Evolutionary conservation across 2,113 vertebrate genomes (phyloP).

Genomic region (Ochotona princeps): DNA sequence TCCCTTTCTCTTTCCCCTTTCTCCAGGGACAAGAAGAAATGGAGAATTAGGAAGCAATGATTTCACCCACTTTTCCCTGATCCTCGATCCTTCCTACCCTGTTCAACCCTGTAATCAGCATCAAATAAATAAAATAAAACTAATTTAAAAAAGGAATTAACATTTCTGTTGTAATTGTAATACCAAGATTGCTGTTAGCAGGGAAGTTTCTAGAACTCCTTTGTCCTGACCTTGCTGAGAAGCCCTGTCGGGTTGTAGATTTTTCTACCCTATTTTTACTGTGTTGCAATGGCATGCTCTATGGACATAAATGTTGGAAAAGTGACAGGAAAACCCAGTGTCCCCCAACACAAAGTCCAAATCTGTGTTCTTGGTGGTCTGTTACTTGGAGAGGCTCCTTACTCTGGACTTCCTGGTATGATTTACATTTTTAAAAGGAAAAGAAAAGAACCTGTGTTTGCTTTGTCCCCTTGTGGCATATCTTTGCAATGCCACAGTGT

Average conservation of each 20-base stretch:
- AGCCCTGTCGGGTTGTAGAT: not conserved
- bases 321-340: slow-evolving; percentile 41
- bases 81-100: too few species aligned
- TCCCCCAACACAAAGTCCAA: not conserved
- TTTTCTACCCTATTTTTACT: not conserved
- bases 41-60: too few species aligned
- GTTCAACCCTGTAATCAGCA: too few species aligned
- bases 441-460: not conserved
- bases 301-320: slow-evolving; percentile 5
- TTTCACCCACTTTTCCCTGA: too few species aligned
- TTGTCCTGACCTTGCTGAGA: not conserved
- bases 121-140: too few species aligned
- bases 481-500: slow-evolving; percentile 9
- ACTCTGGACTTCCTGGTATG: not conserved
- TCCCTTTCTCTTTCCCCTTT: too few species aligned
- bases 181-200: not conserved
- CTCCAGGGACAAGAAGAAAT: too few species aligned
- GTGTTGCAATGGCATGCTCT: not conserved
- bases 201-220: not conserved
- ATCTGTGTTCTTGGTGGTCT: not conserved
- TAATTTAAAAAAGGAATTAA: not conserved
- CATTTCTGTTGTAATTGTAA: not conserved
- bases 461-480: not conserved
- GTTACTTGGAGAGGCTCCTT: not conserved
- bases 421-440: slow-evolving; percentile 2